Conservation (phyloP, 1,140 invertebrate genomes). For the Nephila pilipes region DNA sequence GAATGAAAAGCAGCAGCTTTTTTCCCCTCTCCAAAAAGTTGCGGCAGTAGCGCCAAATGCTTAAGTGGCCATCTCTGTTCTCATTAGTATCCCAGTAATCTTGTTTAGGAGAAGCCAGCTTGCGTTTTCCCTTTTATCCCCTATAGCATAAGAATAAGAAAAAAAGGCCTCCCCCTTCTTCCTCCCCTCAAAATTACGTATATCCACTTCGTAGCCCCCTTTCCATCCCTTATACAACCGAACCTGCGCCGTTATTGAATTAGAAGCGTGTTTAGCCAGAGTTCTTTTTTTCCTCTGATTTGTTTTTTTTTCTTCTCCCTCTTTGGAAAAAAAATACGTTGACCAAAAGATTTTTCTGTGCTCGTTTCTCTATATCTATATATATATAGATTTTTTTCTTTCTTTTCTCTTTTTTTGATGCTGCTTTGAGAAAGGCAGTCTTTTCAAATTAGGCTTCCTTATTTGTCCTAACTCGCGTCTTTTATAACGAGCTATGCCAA, state of each 20-base stretch:
- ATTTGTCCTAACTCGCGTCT: constrained; percentile 69
- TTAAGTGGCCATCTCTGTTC: constrained; percentile 72
- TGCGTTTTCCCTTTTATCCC: constrained; percentile 64
- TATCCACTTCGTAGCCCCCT: constrained; percentile 27
- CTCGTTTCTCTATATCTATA: constrained; percentile 41
- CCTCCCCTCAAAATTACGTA: constrained; percentile 59
- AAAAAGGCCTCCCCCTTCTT: constrained; percentile 1
- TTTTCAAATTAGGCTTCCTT: constrained; percentile 74
- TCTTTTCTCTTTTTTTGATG: constrained; percentile 14
- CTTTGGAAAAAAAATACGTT: constrained; percentile 22
- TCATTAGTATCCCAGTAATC: constrained; percentile 74
- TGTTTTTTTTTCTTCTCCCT: background rate
- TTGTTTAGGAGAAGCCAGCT: constrained; percentile 69
- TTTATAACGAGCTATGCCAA: constrained; percentile 75
- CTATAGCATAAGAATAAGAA: constrained; percentile 23
- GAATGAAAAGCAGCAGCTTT: constrained; percentile 29
- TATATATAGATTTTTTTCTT: constrained; percentile 70
- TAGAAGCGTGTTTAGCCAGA: constrained; percentile 68
- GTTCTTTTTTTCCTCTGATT: background rate
- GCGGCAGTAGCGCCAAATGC: constrained; percentile 53
- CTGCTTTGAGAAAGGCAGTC: constrained; percentile 57
- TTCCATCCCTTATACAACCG: constrained; percentile 16
- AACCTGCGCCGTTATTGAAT: constrained; percentile 71
- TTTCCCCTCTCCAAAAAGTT: constrained; percentile 29
- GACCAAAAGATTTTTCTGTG: constrained; percentile 60